A percentile compares a stretch with the other conserved stretches of the same genome.
Conservation (phyloP, 2,113 vertebrate genomes). For the Ceyx cyanopectus region DNA sequence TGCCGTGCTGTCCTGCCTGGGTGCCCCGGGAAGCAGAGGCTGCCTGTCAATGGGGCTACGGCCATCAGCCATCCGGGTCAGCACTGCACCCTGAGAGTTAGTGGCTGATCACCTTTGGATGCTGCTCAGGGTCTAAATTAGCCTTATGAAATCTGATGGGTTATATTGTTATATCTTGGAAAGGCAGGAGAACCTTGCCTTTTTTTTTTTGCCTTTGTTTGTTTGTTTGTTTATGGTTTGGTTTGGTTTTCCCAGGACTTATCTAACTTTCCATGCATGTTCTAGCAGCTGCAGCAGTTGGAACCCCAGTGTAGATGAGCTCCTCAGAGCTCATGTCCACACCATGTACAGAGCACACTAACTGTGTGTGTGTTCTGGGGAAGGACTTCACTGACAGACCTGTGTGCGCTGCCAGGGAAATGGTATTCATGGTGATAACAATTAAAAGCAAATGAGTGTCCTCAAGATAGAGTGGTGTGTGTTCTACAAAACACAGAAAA, state of each 20-base stretch:
- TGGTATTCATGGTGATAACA: not conserved
- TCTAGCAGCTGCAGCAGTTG: not conserved
- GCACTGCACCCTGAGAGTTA: not conserved
- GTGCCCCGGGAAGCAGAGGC: not conserved
- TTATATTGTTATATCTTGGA: not conserved
- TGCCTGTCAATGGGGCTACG: not conserved
- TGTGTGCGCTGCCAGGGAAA: not conserved
- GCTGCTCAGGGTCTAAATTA: not conserved
- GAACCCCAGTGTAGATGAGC: not conserved
- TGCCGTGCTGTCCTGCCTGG: not conserved
- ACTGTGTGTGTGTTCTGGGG: not conserved
- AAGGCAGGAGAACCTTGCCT: not conserved
- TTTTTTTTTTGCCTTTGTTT: not conserved
- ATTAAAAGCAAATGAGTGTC: not conserved
- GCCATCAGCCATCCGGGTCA: not conserved
- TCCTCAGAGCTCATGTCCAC: not conserved
- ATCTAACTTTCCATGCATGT: not conserved
- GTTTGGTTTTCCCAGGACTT: not conserved
- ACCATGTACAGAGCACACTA: fast-evolving
- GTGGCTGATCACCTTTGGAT: not conserved
- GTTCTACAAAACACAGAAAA: not conserved
- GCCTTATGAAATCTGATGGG: not conserved
- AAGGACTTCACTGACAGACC: not conserved
- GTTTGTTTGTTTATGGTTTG: no score
- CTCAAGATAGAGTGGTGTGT: not conserved